phyloP scores from a whole-genome alignment of 1,140 invertebrate species.

The Tetramorium alpestre region DNA sequence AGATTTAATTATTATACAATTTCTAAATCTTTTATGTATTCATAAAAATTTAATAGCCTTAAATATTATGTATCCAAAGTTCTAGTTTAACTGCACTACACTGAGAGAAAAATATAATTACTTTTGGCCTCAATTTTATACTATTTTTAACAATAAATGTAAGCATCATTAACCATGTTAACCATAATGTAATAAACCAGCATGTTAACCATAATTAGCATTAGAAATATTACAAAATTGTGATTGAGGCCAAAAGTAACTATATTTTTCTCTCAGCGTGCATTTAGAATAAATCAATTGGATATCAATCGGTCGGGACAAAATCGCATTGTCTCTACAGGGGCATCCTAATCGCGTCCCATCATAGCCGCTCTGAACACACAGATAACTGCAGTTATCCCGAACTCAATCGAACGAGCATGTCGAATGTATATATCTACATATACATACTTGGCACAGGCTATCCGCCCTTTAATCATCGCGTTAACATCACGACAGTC shows the following conservation, averaged over 20 bases:
- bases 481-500: constrained; percentile 28
- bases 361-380: not conserved
- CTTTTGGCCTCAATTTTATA: too few species aligned
- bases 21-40: not conserved
- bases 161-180: too few species aligned
- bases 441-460: not conserved
- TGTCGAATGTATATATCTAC: constrained; percentile 18
- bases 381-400: not conserved
- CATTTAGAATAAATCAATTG: not conserved
- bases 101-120: too few species aligned
- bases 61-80: not conserved
- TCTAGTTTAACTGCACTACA: not conserved
- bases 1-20: not conserved
- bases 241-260: too few species aligned
- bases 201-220: too few species aligned
- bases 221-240: too few species aligned
- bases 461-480: constrained; percentile 50
- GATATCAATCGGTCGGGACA: not conserved
- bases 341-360: not conserved
- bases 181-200: too few species aligned
- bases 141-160: too few species aligned
- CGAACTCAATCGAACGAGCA: constrained; percentile 6
- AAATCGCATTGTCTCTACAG: not conserved
- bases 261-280: too few species aligned
- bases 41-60: not conserved